phyloP scores from a whole-genome alignment of 2,113 vertebrate species.

The Ploceus nigricollis region DNA sequence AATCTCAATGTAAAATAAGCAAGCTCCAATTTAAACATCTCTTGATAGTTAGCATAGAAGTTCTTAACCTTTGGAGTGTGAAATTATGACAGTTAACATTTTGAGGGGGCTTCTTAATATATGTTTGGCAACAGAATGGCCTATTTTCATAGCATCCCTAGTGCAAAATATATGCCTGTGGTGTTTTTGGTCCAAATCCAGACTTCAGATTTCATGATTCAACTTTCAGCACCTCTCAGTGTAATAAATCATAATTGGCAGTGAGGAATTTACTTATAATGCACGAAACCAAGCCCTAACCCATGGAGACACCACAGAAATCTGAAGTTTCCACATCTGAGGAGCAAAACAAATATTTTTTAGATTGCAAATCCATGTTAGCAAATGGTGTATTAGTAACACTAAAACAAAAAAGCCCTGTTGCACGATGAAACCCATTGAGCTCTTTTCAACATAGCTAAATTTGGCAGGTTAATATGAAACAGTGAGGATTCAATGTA shows the following conservation, averaged over 20 bases:
- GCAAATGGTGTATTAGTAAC: not conserved
- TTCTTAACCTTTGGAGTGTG: constrained; percentile 34
- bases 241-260: constrained; percentile 58
- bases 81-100: constrained; percentile 49
- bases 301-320: constrained; percentile 2
- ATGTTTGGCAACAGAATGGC: not conserved
- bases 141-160: constrained; percentile 5
- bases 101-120: not conserved
- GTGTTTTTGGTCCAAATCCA: constrained; percentile 46
- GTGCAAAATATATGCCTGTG: constrained; percentile 44
- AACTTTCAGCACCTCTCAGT: constrained; percentile 52
- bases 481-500: not conserved
- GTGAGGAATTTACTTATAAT: constrained; percentile 18
- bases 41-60: not conserved
- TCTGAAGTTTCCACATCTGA: constrained; percentile 27
- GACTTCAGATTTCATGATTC: constrained; percentile 45
- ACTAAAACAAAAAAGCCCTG: not conserved
- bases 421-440: not conserved
- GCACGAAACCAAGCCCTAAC: not conserved
- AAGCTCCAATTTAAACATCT: constrained; percentile 23
- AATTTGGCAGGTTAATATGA: not conserved
- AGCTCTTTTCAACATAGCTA: not conserved
- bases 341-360: constrained; percentile 12
- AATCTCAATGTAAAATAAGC: not conserved
- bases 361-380: not conserved